Base-by-base conservation (phyloP, 2,888 invertebrate genomes). In the Volucella inflata region DNA sequence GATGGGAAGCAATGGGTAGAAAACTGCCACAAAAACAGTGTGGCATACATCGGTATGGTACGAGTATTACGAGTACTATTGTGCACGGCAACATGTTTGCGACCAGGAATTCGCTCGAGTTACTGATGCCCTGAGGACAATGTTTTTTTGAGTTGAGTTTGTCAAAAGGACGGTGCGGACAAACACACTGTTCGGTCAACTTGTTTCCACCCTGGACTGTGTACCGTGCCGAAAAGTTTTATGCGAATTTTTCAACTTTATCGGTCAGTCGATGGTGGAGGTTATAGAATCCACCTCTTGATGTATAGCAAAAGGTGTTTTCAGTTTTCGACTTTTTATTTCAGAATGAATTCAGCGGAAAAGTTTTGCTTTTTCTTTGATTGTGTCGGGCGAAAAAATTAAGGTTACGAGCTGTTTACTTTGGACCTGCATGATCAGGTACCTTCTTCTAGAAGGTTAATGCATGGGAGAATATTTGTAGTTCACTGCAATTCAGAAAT, bases 171-270 rank as follows among this genome's bases (percentile, higher is more conserved):
- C 0, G 1, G 30, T 42, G 36, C 44, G 57, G 57, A 16, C 8
- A 57, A 14, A 16, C 48, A 38, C 14, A 50, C 10, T 11, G 38
- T 38, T 36, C 9, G 50, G 53, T 36, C 30, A 72, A 36, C 71
- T 51, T 16, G 11, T 12, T 59, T 12, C 16, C 16, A 4, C 17
- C 8, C 6, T 30, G 40, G 11, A 50, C 42, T 53, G 57, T 62
- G 59, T 12, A 42, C 2, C 46, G 36, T 55, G n/a, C 48, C 12
- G 44, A 11, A 64, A 70, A 71, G 50, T 78, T 64, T 62, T 71
- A 71, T 78, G 78, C 50, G 57, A 30, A 64, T 71, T 78, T 78
- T 71, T 78, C 64, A 64, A 50, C 50, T 30, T 62, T 46, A 55
- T 8, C 60, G 17, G 50, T 36, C 30, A 50, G 16, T 48, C 57